These are phyloP conservation scores for Rhinopithecus roxellana DNA, from an alignment of 2,113 vertebrate genomes.

Conservation along the genomic window DNA sequence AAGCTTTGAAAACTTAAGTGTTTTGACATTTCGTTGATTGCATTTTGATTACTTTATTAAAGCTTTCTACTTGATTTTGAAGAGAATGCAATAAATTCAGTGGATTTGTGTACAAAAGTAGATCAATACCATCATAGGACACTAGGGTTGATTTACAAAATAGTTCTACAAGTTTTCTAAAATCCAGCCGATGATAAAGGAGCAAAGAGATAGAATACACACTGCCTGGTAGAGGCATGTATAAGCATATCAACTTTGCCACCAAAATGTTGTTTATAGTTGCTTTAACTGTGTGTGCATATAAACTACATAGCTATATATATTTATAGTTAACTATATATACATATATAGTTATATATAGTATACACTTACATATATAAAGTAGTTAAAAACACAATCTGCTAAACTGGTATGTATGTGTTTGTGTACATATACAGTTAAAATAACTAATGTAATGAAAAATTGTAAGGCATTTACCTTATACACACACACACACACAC, in stretches of 20 bases:
- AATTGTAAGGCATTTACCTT: neutral
- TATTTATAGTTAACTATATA: neutral
- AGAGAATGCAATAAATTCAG: neutral
- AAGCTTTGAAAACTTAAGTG: neutral
- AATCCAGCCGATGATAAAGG: neutral
- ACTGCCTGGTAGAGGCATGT: neutral
- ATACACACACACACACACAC: neutral
- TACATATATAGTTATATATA: neutral
- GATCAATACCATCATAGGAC: neutral
- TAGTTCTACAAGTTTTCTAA: neutral
- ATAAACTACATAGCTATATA: neutral
- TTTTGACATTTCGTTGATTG: neutral
- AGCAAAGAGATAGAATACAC: neutral
- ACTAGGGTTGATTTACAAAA: neutral
- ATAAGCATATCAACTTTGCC: neutral
- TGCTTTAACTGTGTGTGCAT: neutral
- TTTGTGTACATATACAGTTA: neutral
- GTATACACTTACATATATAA: neutral
- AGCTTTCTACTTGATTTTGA: neutral
- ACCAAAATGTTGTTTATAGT: neutral
- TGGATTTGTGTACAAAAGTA: neutral
- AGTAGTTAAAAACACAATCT: neutral
- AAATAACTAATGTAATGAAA: neutral
- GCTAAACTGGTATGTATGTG: neutral
- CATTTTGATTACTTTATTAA: neutral